A percentile compares a stretch with the other conserved stretches of the same genome.
phyloP scores from a whole-genome alignment of 2,797 vertebrate species.

The Borostomias antarcticus region DNA sequence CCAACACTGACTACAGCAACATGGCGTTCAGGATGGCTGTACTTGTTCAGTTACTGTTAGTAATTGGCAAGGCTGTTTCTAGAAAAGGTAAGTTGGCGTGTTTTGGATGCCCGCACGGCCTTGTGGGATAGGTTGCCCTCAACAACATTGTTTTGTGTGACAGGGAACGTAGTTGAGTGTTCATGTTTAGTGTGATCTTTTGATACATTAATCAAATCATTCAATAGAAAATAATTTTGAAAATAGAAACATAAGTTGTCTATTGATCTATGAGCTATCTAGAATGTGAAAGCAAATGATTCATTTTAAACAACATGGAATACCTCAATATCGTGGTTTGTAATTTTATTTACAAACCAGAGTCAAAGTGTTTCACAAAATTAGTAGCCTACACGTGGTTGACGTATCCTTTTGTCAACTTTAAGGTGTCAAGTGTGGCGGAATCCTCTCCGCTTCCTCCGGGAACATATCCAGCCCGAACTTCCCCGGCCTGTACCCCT shows the following conservation, averaged over 20 bases:
- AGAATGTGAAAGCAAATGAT: constrained; percentile 17
- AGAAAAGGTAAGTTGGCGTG: constrained; percentile 86
- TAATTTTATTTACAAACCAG: not conserved
- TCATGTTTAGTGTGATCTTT: too few relatives aligned
- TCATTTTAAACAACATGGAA: constrained; percentile 17
- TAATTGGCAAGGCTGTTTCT: constrained; percentile 67
- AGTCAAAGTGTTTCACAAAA: not conserved
- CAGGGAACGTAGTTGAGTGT: too few relatives aligned
- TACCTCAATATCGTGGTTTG: not conserved
- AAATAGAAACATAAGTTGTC: too few relatives aligned
- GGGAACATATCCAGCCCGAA: constrained; percentile 97
- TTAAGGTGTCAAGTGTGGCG: constrained; percentile 96
- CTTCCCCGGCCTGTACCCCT: constrained; percentile 91
- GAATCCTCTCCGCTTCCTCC: constrained; percentile 87
- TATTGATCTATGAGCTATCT: constrained; percentile 54
- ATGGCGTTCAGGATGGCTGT: constrained; percentile 66
- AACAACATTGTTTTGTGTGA: too few relatives aligned
- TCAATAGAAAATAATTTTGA: too few relatives aligned
- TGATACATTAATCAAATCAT: too few relatives aligned
- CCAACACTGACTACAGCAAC: constrained; percentile 65
- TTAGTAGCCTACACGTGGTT: not conserved
- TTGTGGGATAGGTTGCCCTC: constrained; percentile 22
- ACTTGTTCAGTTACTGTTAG: constrained; percentile 72
- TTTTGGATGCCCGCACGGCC: constrained; percentile 43
- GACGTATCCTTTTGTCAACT: constrained; percentile 14